A percentile compares a stretch with the other conserved stretches of the same genome.
These are phyloP conservation scores for Uria lomvia DNA, from an alignment of 2,113 vertebrate genomes.

Conservation along the genomic window DNA sequence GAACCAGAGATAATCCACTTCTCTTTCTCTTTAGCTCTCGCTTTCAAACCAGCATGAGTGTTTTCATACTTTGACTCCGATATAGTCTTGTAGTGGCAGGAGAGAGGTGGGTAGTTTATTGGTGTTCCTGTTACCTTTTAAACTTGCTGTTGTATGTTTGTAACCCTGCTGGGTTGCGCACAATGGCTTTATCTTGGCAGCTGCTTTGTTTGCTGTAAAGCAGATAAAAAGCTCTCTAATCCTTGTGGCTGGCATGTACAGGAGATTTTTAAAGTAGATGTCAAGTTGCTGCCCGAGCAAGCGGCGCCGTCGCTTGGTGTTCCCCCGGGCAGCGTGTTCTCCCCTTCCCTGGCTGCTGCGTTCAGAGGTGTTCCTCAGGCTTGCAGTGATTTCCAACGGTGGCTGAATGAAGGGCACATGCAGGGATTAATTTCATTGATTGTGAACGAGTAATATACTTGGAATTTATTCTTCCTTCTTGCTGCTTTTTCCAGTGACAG, in stretches of 20 bases:
- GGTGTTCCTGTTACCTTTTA: neutral
- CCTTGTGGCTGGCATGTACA: neutral
- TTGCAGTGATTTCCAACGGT: neutral
- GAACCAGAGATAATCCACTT: neutral
- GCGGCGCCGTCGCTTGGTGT: neutral
- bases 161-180: neutral
- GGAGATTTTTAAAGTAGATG: neutral
- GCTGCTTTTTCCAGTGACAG: neutral
- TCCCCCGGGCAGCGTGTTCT: neutral
- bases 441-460: neutral
- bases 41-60: neutral
- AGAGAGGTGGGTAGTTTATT: neutral
- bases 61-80: neutral
- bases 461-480: neutral
- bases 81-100: neutral
- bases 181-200: conserved; percentile 50
- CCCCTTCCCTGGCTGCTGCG: neutral
- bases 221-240: conserved; percentile 22
- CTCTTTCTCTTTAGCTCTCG: neutral
- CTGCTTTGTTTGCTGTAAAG: conserved; percentile 43
- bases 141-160: neutral
- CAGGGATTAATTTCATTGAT: neutral
- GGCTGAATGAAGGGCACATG: fast-evolving
- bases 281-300: neutral
- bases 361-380: neutral